Evolutionary conservation across 2,797 vertebrate species (phyloP).

Genomic region (Carapus acus): DNA sequence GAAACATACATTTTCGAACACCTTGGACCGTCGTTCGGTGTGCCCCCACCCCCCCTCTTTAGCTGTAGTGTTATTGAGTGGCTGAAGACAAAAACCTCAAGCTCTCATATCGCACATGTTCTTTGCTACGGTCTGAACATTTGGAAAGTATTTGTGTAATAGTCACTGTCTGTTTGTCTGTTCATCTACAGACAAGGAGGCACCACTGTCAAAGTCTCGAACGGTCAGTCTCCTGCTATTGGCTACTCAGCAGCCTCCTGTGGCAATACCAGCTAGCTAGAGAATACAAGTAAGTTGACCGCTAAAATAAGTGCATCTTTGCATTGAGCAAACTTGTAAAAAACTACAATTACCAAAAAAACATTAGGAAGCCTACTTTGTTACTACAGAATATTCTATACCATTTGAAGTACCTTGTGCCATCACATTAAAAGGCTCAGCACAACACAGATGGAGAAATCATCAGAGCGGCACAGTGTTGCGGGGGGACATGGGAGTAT

Average conservation of each 20-base stretch:
- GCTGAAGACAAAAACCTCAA: constrained; percentile 40
- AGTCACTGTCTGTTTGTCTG: constrained; percentile 40
- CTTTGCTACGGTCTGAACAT: constrained; percentile 45
- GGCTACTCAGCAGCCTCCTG: constrained; percentile 73
- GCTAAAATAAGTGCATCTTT: too few relatives aligned
- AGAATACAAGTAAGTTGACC: constrained; percentile 44
- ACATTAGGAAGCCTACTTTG: too few relatives aligned
- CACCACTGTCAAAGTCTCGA: constrained; percentile 34
- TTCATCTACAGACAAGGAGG: constrained; percentile 48
- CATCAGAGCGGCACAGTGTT: too few relatives aligned
- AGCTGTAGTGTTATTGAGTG: constrained; percentile 35
- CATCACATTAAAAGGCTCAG: too few relatives aligned
- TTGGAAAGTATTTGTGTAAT: constrained; percentile 59
- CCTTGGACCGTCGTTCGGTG: too few relatives aligned
- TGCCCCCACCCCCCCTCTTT: too few relatives aligned
- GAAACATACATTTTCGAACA: constrained; percentile 13
- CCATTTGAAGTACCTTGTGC: too few relatives aligned
- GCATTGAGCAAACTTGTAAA: too few relatives aligned
- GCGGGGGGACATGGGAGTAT: too few relatives aligned
- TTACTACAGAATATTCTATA: too few relatives aligned
- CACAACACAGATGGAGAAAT: too few relatives aligned
- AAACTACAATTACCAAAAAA: too few relatives aligned
- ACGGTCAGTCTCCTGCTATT: constrained; percentile 31
- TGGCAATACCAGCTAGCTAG: constrained; percentile 59
- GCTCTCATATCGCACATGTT: constrained; percentile 47